Conservation (phyloP, 2,113 vertebrate species). For the Apteryx owenii region DNA sequence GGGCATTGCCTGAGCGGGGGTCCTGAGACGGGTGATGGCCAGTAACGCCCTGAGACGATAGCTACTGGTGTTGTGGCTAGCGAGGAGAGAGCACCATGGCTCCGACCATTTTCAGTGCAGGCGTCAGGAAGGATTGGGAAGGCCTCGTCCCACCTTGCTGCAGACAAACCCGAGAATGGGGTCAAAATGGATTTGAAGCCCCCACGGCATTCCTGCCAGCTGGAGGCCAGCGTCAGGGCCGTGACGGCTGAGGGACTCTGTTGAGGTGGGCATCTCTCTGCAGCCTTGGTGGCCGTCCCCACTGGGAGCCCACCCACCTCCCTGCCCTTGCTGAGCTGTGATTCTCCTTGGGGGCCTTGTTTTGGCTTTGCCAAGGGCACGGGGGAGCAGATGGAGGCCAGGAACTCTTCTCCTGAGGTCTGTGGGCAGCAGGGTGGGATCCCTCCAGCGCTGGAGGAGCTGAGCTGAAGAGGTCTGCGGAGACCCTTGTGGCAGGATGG, state of each 20-base stretch:
- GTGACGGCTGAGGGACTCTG: not conserved
- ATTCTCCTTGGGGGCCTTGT: not conserved
- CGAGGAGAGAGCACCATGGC: too few relatives aligned
- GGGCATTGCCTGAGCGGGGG: not conserved
- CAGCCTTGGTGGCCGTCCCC: not conserved
- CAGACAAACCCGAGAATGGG: too few relatives aligned
- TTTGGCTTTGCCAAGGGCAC: not conserved
- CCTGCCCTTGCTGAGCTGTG: not conserved
- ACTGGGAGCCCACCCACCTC: rapidly evolving
- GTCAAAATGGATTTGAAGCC: too few relatives aligned
- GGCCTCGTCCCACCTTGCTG: not conserved
- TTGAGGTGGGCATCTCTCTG: not conserved
- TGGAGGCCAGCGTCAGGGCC: too few relatives aligned
- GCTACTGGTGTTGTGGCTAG: too few relatives aligned
- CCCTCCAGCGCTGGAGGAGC: not conserved
- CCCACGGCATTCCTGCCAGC: too few relatives aligned
- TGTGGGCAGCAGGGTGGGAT: not conserved
- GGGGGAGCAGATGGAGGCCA: not conserved
- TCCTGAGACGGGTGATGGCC: too few relatives aligned
- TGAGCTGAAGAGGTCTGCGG: not conserved
- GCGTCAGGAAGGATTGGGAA: not conserved
- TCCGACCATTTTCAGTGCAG: not conserved
- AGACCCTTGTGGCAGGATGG: not conserved
- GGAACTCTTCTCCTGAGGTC: not conserved
- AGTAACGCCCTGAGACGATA: too few relatives aligned